These are phyloP conservation scores for Prunella fulvescens DNA, from an alignment of 2,113 vertebrate species.

Conservation along the genomic window DNA sequence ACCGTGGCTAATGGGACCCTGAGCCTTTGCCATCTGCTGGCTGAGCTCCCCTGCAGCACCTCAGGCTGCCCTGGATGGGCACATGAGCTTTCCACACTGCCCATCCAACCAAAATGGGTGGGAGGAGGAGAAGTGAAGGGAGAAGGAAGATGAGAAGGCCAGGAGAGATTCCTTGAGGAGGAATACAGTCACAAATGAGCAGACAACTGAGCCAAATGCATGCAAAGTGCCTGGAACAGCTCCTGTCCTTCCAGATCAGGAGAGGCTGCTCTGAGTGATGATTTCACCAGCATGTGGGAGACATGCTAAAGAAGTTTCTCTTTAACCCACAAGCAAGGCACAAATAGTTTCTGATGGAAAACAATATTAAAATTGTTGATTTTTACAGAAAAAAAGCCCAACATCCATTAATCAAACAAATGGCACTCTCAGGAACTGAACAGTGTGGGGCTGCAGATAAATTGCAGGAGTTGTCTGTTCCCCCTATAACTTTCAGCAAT, in stretches of 20 bases:
- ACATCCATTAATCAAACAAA: conserved; percentile 48
- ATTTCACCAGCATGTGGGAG: neutral
- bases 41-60: neutral
- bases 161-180: neutral
- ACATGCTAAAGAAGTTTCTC: neutral
- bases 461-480: neutral
- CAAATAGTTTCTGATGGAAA: conserved; percentile 8
- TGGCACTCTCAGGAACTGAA: neutral
- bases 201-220: rapidly evolving
- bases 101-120: rapidly evolving
- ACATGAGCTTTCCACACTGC: neutral
- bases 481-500: neutral
- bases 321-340: conserved; percentile 3
- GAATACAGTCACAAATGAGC: rapidly evolving
- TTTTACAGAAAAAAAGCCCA: neutral
- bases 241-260: neutral
- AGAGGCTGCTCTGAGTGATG: conserved; percentile 11
- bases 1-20: rapidly evolving
- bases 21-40: neutral
- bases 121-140: neutral
- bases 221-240: rapidly evolving
- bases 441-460: neutral
- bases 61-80: neutral
- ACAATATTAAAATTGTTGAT: conserved; percentile 19
- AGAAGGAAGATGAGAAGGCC: neutral